Evolutionary conservation across 2,113 vertebrate genomes (phyloP), one percentile per base, ranked within the genome.

Genomic region (Calyptomena viridis): DNA sequence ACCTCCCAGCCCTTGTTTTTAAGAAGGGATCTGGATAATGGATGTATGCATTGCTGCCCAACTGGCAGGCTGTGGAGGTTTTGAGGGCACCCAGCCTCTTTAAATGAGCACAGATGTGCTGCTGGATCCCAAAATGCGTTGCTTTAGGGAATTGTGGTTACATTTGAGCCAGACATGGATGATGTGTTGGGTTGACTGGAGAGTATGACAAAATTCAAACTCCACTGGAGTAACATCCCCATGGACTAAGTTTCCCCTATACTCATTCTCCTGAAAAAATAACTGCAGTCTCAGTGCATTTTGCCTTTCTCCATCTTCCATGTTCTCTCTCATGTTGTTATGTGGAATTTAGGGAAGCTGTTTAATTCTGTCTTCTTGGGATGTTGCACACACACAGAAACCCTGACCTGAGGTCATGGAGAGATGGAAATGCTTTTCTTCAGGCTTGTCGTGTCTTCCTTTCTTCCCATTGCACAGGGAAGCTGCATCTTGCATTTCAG

Each of bases 391-490:
- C 24, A 31, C 19, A 7, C 13, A n/a, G 71, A 9, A 14, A 50
- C 6, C 40, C 72, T 64, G 30, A 77, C 12, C 44, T 1, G 5
- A 58, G 50, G 59, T 22, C 22, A 11, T 0, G 0, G 55, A 74
- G 50, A 63, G 33, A 14, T 9, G 22, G 55, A 56, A 89, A 74
- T 3, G 1, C 31, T 80, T 79, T 89, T 84, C 46, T 77, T 11
- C 13, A 7, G 31, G 24, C 18, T 83, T 21, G 4, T 3, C 20
- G 12, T 28, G 23, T 24, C 31, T 8, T 78, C 16, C 13, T 66
- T 37, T 59, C 37, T 31, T 84, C 40, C 33, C 15, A 0, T 16
- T 47, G 49, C 28, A 33, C 12, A 46, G 20, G 19, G 25, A 18
- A 49, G 55, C 16, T 66, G 49, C 23, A 16, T 47, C 31, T 93